Conservation (phyloP, 2,888 invertebrate species). For the Tetragonula carbonaria region DNA sequence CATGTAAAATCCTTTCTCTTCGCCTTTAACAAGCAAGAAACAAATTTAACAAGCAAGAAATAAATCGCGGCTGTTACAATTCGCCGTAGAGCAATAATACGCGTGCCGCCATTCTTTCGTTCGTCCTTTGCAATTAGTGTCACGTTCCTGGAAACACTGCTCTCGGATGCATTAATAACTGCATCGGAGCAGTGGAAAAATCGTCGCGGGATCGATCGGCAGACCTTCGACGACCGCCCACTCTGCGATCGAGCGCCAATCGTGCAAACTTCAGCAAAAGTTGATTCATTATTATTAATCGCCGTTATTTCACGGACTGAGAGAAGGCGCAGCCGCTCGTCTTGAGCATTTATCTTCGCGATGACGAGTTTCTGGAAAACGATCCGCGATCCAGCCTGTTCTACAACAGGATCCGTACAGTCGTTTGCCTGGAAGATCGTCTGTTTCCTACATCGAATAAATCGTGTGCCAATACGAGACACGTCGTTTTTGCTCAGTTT, state of each 20-base stretch:
- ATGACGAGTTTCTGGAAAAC: slow-evolving; percentile 47
- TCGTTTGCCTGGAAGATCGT: slow-evolving; percentile 3
- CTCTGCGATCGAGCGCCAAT: slow-evolving; percentile 28
- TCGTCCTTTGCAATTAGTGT: slow-evolving; percentile 41
- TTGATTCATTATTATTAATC: slow-evolving; percentile 64
- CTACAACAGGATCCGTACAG: background rate
- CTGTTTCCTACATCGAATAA: background rate
- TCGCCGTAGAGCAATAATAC: background rate
- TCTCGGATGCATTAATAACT: slow-evolving; percentile 46
- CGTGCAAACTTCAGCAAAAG: slow-evolving; percentile 60
- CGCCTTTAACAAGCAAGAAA: background rate
- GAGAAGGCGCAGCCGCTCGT: slow-evolving; percentile 42
- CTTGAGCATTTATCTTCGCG: slow-evolving; percentile 35
- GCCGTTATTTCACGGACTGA: slow-evolving; percentile 11
- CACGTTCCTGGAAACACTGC: slow-evolving; percentile 44
- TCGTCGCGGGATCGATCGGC: slow-evolving; percentile 44
- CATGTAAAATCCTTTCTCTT: background rate
- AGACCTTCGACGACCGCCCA: slow-evolving; percentile 59
- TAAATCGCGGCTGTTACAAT: slow-evolving; percentile 1
- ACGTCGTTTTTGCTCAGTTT: background rate
- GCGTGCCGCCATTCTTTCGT: slow-evolving; percentile 21
- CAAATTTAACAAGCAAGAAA: background rate
- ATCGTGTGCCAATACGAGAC: background rate
- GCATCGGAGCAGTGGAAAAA: slow-evolving; percentile 32
- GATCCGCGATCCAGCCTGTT: background rate